These are phyloP conservation scores for Coelopa frigida DNA, from an alignment of 1,140 invertebrate genomes.

Conservation along the genomic window DNA sequence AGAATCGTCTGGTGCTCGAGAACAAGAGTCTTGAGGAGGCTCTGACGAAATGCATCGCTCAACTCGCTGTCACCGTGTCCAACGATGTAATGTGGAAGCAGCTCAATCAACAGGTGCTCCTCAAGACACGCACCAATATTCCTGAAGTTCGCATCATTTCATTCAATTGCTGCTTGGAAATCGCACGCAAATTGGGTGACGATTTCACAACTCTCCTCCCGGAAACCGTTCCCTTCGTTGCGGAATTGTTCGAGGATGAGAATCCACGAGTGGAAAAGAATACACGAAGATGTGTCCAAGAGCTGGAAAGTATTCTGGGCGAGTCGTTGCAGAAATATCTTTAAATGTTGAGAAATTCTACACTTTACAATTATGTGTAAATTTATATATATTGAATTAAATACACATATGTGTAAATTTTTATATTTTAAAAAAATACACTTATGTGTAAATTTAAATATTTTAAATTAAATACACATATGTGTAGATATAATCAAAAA, in stretches of 20 bases:
- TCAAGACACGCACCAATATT: slow-evolving; percentile 74
- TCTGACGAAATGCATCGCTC: slow-evolving; percentile 69
- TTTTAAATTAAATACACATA: slow-evolving; percentile 1
- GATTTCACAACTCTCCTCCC: slow-evolving; percentile 73
- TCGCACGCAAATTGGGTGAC: slow-evolving; percentile 70
- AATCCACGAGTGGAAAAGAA: slow-evolving; percentile 66
- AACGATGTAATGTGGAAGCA: slow-evolving; percentile 85
- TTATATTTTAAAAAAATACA: slow-evolving; percentile 9
- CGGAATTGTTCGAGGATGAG: slow-evolving; percentile 78
- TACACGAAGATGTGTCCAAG: slow-evolving; percentile 64
- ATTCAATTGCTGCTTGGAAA: slow-evolving; percentile 58
- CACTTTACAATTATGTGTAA: background rate
- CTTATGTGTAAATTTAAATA: slow-evolving; percentile 3
- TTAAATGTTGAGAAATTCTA: slow-evolving; percentile 41
- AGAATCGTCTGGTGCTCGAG: slow-evolving; percentile 63
- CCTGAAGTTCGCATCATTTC: slow-evolving; percentile 54
- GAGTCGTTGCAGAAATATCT: slow-evolving; percentile 81
- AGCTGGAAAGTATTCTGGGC: slow-evolving; percentile 72
- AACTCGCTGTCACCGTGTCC: slow-evolving; percentile 69
- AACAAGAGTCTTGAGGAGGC: slow-evolving; percentile 51
- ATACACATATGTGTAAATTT: background rate
- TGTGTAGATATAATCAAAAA: slow-evolving; percentile 1
- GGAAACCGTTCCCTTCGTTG: slow-evolving; percentile 76
- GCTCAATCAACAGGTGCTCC: slow-evolving; percentile 78
- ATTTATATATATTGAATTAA: background rate